phyloP scores from a whole-genome alignment of 2,797 vertebrate genomes.

The Ctenopoma multispine region DNA sequence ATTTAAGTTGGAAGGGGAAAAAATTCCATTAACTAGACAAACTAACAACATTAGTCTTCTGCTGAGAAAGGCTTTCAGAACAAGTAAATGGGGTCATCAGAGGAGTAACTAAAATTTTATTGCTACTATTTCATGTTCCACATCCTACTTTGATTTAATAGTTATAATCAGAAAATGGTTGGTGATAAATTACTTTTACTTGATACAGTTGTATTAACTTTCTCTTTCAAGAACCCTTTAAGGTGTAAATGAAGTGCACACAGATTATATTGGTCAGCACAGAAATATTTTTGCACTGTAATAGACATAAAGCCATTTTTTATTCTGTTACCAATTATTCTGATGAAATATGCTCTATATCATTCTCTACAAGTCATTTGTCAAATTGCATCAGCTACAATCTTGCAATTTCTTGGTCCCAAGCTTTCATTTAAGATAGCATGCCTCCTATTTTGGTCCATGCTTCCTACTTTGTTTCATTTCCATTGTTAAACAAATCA shows the following conservation, averaged over 20 bases:
- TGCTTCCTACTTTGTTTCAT: conserved; percentile 82
- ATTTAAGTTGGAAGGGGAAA: conserved; percentile 69
- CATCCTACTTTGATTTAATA: conserved; percentile 53
- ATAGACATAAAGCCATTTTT: conserved; percentile 51
- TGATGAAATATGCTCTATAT: conserved; percentile 65
- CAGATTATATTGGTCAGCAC: conserved; percentile 33
- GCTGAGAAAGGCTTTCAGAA: conserved; percentile 61
- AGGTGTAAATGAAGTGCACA: conserved; percentile 38
- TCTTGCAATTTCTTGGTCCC: conserved; percentile 78
- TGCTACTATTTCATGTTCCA: conserved; percentile 52
- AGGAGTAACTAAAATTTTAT: conserved; percentile 53
- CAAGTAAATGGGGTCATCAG: conserved; percentile 62
- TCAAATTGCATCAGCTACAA: conserved; percentile 74
- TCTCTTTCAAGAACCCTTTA: conserved; percentile 18
- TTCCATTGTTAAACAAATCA: conserved; percentile 85
- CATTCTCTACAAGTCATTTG: conserved; percentile 72
- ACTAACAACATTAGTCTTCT: conserved; percentile 72
- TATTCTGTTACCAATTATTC: conserved; percentile 67
- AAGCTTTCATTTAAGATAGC: conserved; percentile 73
- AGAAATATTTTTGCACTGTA: conserved; percentile 48
- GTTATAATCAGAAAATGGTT: conserved; percentile 42
- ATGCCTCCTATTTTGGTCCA: conserved; percentile 74
- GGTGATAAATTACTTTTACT: conserved; percentile 40
- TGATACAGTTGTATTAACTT: conserved; percentile 1
- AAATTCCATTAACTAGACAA: conserved; percentile 83